phyloP scores from a whole-genome alignment of 1,140 invertebrate genomes.

The Gerris buenoi region DNA sequence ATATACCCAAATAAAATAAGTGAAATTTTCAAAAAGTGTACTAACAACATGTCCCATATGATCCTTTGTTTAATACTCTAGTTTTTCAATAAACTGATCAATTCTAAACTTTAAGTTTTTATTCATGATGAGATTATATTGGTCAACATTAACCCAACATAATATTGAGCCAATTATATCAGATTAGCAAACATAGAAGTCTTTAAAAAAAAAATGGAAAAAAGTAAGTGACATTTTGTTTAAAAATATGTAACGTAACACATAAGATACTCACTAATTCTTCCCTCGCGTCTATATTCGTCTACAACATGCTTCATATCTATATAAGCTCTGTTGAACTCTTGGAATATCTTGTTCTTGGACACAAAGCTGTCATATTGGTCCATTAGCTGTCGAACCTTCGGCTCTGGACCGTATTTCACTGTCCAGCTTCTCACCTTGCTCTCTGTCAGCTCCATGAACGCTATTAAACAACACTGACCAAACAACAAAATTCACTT shows the following conservation, averaged over 20 bases:
- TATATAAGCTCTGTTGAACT: conserved; percentile 79
- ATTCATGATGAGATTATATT: no score
- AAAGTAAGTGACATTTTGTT: no score
- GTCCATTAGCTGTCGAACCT: conserved; percentile 65
- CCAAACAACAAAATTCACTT: no score
- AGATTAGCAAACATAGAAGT: background rate
- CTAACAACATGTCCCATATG: no score
- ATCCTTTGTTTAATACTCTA: no score
- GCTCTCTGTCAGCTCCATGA: conserved; percentile 73
- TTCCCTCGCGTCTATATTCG: conserved; percentile 73
- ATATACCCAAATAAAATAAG: no score
- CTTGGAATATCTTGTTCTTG: conserved; percentile 79
- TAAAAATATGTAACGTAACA: no score
- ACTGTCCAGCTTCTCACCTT: conserved; percentile 76
- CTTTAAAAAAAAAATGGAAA: no score
- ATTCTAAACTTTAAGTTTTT: no score
- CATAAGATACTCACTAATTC: conserved; percentile 51
- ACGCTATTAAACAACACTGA: conserved; percentile 73
- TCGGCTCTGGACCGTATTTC: conserved; percentile 71
- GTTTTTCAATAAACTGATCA: no score
- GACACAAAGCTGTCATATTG: conserved; percentile 86
- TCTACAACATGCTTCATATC: conserved; percentile 84
- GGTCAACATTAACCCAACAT: no score
- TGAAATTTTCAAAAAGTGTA: no score
- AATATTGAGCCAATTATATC: background rate